Evolutionary conservation across 1,140 invertebrate species (phyloP), one percentile per base, ranked within the genome.

Genomic region (Chymomyza costata): DNA sequence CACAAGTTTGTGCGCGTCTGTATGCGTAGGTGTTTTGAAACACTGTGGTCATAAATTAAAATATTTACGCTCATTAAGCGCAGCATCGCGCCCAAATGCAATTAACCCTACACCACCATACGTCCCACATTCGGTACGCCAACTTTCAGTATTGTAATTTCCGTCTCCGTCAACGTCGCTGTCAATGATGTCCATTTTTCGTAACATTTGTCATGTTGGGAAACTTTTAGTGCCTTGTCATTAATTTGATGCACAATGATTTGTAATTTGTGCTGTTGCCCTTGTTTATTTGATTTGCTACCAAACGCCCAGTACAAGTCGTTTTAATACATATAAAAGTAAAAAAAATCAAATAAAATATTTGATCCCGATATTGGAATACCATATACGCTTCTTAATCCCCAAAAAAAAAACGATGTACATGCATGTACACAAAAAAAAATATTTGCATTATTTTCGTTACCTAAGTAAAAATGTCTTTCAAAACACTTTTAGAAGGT

Each of bases 181-280:
- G 21, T 25, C 21, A 25, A 25, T 25, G 21, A 25, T 8, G 8
- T 5, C 3, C 21, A 5, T 25, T 25, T 8, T 25, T 3, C 8
- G 21, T 8, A 3, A 25, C 21, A 25, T 49, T 45, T 43, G 46
- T 71, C 68, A 71, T 57, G 30, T 13, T 30, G 16, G 10, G 31
- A 45, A 25, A 51, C 49, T 53, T 52, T 43, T 44, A 32, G 11
- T 55, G 57, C 45, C 41, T 39, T 39, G 69, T 74, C 69, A 73
- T 65, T 73, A 74, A 73, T 74, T 73, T 74, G 69, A 68, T 54
- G 50, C 59, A 69, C 54, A 56, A 64, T 73, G 69, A 73, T 38
- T 56, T 35, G 52, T 47, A 51, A 70, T 25, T 25, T 25, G 30
- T 61, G 46, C 44, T 43, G 58, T n/a, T n/a, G n/a, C n/a, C n/a